Percentiles rank a stretch among this genome's conserved stretches.
Evolutionary conservation across 2,888 invertebrate genomes (phyloP).

Genomic region (Zaprionus obscuricornis): DNA sequence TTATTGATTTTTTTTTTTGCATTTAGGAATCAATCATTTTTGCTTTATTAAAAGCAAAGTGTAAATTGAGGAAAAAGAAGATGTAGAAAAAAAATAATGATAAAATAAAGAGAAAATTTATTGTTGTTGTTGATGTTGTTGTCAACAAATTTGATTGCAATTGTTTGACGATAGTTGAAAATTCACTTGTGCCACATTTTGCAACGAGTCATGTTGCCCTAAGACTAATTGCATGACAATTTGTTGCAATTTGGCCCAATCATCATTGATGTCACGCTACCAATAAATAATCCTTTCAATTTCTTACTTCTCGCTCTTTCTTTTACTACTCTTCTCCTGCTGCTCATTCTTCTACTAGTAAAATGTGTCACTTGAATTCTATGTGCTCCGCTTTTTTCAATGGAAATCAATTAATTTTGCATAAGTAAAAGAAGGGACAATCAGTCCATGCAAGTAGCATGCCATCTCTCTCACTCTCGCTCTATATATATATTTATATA

Average conservation of each 20-base stretch:
- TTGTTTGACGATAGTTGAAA: background rate
- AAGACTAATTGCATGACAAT: conserved; percentile 47
- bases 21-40: conserved; percentile 58
- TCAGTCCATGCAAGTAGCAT: too few species aligned
- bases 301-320: conserved; percentile 1
- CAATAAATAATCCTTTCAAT: conserved; percentile 12
- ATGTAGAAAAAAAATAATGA: background rate
- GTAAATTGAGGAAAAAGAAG: conserved; percentile 9
- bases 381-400: conserved; percentile 47
- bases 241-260: conserved; percentile 56
- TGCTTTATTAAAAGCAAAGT: conserved; percentile 41
- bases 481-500: background rate
- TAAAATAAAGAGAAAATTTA: conserved; percentile 5
- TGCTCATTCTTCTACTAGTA: background rate
- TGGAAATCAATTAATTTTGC: conserved; percentile 73
- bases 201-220: conserved; percentile 11
- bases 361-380: conserved; percentile 56
- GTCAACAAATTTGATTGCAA: background rate
- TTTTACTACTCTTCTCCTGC: too few species aligned
- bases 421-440: conserved; percentile 45
- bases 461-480: too few species aligned
- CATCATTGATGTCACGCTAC: conserved; percentile 38
- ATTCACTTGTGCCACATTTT: too few species aligned
- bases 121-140: conserved; percentile 2
- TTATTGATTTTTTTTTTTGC: background rate